phyloP scores from a whole-genome alignment of 2,113 vertebrate genomes.

The Oreochromis tanganicae region DNA sequence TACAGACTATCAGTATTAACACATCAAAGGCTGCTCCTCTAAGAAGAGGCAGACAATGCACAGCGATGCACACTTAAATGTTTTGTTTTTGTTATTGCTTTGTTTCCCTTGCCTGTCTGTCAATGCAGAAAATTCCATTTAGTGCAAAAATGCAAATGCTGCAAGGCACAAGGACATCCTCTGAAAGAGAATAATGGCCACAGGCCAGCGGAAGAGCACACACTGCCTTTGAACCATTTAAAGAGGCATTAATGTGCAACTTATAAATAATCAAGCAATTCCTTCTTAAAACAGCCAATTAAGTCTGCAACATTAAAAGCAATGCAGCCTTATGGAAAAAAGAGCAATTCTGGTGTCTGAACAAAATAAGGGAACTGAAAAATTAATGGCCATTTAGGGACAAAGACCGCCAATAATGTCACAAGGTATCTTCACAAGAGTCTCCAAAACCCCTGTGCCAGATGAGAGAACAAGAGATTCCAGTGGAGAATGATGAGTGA shows the following conservation, averaged over 20 bases:
- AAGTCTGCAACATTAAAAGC: conserved; percentile 63
- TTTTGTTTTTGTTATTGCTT: conserved; percentile 69
- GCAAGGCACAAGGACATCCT: conserved; percentile 76
- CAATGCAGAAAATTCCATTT: conserved; percentile 86
- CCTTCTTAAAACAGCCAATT: conserved; percentile 71
- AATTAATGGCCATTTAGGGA: conserved; percentile 48
- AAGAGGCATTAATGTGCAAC: conserved; percentile 77
- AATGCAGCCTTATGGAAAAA: conserved; percentile 1
- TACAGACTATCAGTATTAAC: conserved; percentile 79
- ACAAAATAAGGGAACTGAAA: conserved; percentile 27
- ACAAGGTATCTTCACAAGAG: conserved; percentile 45
- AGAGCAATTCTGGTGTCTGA: neutral
- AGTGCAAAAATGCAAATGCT: conserved; percentile 85
- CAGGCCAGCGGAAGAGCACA: conserved; percentile 61
- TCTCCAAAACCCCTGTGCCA: conserved; percentile 31
- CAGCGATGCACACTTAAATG: conserved; percentile 83
- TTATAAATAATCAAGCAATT: conserved; percentile 83
- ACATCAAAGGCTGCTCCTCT: conserved; percentile 87
- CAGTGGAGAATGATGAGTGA: conserved; percentile 62
- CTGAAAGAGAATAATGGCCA: conserved; percentile 76
- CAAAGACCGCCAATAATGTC: conserved; percentile 54
- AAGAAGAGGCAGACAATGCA: conserved; percentile 73
- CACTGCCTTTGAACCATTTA: conserved; percentile 82
- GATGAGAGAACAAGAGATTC: conserved; percentile 59
- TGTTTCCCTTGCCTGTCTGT: conserved; percentile 73